Evolutionary conservation across 1,140 invertebrate genomes (phyloP).

Genomic region (Heterodera carotae): DNA sequence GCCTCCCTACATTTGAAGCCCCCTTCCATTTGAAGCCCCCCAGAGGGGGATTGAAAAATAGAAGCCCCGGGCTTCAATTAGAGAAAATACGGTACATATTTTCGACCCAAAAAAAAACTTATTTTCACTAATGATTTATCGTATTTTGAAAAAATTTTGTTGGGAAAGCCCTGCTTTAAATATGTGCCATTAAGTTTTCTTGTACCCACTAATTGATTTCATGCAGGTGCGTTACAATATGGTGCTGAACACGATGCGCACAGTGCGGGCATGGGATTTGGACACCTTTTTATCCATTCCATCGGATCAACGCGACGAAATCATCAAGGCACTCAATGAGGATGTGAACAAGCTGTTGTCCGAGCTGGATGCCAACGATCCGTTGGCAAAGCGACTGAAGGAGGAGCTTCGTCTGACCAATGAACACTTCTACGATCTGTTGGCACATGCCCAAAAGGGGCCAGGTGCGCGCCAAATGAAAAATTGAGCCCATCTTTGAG

Average conservation of each 20-base stretch:
- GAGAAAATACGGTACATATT: too few species aligned
- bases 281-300: slow-evolving; percentile 85
- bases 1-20: too few species aligned
- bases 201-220: too few species aligned
- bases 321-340: slow-evolving; percentile 89
- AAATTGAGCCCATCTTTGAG: too few species aligned
- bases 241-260: slow-evolving; percentile 94
- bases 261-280: slow-evolving; percentile 82
- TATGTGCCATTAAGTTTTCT: too few species aligned
- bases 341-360: slow-evolving; percentile 90
- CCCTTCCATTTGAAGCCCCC: too few species aligned
- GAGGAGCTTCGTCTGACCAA: slow-evolving; percentile 94
- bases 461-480: slow-evolving; percentile 8
- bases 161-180: too few species aligned
- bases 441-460: slow-evolving; percentile 73
- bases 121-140: too few species aligned
- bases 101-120: too few species aligned
- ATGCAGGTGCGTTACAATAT: slow-evolving; percentile 89
- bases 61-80: too few species aligned
- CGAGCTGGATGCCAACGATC: slow-evolving; percentile 89
- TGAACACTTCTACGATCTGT: slow-evolving; percentile 88
- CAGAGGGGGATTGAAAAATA: too few species aligned
- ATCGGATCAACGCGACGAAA: slow-evolving; percentile 88
- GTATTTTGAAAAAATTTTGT: too few species aligned
- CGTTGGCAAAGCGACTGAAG: slow-evolving; percentile 80